Base-by-base conservation (phyloP, 2,797 vertebrate genomes). In the Pogonophryne albipinna region DNA sequence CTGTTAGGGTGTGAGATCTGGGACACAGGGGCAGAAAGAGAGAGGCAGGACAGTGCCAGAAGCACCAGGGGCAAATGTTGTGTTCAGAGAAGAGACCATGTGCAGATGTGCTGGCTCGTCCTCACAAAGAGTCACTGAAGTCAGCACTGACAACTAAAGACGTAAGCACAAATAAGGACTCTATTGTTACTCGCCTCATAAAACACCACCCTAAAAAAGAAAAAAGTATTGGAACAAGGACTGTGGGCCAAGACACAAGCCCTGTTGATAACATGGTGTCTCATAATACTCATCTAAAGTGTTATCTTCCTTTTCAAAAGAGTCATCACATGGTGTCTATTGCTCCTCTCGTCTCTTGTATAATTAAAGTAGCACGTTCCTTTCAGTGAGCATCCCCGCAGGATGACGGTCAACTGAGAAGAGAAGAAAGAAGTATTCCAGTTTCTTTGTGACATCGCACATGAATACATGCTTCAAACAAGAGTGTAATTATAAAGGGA, bases 51-150 rank as follows among this genome's bases (percentile, higher is more conserved):
- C 57, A 51, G 58, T 74, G 90, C 92, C 92, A 94, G 85, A 89
- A 92, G 78, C 84, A 91, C 94, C 89, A 42, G 87, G 74, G 92
- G 94, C 93, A 85, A 90, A 79, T 74, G 82, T 52, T 86, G 78
- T 85, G 82, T 82, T 89, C 76, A 47, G 67, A 63, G 20, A 53
- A 67, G 78, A 90, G 89, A 90, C 59, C 82, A 80, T 68, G 80
- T 83, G 81, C 92, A 93, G 91, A 93, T 91, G 91, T 92, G 89
- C 80, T 93, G 93, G 90, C 87, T 83, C 78, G 84, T 88, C 86
- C 82, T 84, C 85, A 91, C 87, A 92, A 87, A 91, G 89, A 89
- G 66, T 75, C 89, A 86, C 90, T 91, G 90, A 91, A 90, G 90
- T 88, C 86, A 93, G 87, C 83, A 81, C 78, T 72, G 82, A 80